phyloP scores from a whole-genome alignment of 2,888 invertebrate species.

The Tetheella fluctuosa region DNA sequence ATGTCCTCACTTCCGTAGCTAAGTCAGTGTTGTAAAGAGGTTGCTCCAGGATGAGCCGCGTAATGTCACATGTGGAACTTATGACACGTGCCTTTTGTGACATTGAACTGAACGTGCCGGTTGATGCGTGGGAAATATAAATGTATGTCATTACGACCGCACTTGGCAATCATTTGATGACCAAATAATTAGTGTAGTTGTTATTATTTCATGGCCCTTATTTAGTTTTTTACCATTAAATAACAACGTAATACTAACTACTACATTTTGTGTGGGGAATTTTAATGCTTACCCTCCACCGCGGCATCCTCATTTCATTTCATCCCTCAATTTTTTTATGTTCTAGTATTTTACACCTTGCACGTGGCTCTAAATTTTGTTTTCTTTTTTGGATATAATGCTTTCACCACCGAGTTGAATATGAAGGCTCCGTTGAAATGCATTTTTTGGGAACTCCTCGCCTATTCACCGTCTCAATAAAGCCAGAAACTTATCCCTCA shows the following conservation, averaged over 20 bases:
- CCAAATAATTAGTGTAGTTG: background rate
- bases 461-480: too few species aligned
- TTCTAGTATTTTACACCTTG: too few species aligned
- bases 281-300: too few species aligned
- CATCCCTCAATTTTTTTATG: too few species aligned
- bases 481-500: too few species aligned
- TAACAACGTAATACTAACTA: too few species aligned
- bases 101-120: conserved; percentile 45
- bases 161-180: conserved; percentile 8
- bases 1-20: background rate
- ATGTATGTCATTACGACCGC: conserved; percentile 10
- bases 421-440: too few species aligned
- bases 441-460: too few species aligned
- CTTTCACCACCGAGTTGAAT: too few species aligned
- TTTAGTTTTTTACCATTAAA: background rate
- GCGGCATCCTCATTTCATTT: too few species aligned
- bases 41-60: background rate
- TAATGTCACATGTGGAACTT: background rate
- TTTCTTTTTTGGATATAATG: too few species aligned
- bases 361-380: too few species aligned
- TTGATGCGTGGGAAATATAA: conserved; percentile 41
- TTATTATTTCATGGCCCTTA: background rate
- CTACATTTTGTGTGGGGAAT: background rate
- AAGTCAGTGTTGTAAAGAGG: background rate
- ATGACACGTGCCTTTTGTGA: conserved; percentile 21